Base-by-base conservation (phyloP, 2,797 vertebrate species). In the Amphiprion clarkii region DNA sequence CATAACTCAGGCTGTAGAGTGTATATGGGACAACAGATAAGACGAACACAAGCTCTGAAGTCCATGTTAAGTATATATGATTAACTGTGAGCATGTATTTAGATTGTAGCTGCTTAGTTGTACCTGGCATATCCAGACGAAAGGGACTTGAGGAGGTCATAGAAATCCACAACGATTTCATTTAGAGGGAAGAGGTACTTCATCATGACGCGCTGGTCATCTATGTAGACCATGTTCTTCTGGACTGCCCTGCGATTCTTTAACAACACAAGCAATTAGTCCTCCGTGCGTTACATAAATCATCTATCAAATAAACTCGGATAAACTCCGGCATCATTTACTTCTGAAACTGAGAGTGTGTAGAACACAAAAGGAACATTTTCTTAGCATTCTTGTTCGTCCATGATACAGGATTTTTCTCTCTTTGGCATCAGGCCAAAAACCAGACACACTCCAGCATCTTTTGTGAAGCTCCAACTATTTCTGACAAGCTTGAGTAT, bases 121-220 rank as follows among this genome's bases (percentile, higher is more conserved):
- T 92, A 98, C 97, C 98, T 99, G 89, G 97, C 98, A 77, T 99
- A 99, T 90, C 98, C 98, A 65, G 98, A 99, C 31, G 98, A 98
- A 52, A 98, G 44, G 3, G 98, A 98, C 86, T 99, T 99, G 16
- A 99, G 95, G 52, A 94, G 90, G 83, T 99, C 98, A 23, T 99
- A 99, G 92, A 99, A 99, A 92, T 99, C 98, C 66, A 99, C 95
- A 31, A 99, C 97, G 2, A 99, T 94, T 95, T 99, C 98, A 90
- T 98, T 99, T 53, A 99, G 90, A 62, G 98, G 98, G 63, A 99
- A 97, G 69, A 97, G 87, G 79, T 97, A 99, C 83, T 98, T 97
- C 94, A 99, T 94, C 96, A 99, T 97, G 75, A 98, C 95, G 33
- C 98, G 96, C 52, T 94, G 94, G 48, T 98, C 96, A 81, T 99